Base-by-base conservation (phyloP, 2,113 vertebrate species). In the Geococcyx californianus region DNA sequence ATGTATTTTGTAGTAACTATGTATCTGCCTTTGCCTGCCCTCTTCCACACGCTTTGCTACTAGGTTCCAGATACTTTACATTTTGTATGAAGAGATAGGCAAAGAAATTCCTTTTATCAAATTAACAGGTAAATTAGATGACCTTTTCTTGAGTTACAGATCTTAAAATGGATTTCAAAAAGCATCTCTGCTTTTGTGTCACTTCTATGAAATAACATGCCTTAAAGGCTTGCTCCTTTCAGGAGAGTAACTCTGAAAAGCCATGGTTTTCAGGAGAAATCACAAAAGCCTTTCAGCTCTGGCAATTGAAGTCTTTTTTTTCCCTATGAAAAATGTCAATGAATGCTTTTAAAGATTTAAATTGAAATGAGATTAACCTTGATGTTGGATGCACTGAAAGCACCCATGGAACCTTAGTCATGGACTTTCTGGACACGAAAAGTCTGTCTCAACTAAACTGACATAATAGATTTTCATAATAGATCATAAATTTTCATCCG, bases 211-310 rank as follows among this genome's bases (percentile, higher is more conserved):
- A 94, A 93, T 69, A 87, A 24, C 40, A 60, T 69, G 54, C n/a
- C 52, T 82, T 82, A 82, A 91, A 94, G 94, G 54, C 93, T 95
- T 79, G 16, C 6, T 92, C 19, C 31, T 82, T 97, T 96, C 62
- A 84, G 58, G 40, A 89, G 19, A 87, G 13, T 45, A 76, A 75
- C 83, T 90, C 70, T 87, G 60, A 96, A 96, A 93, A 94, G 69
- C 62, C 62, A 62, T 62, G 84, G 89, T 93, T 95, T 95, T 94
- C 83, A 73, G 49, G 80, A 89, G 95, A 92, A 92, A 95, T 94
- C 91, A 84, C 44, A 73, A 62, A 80, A 89, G 49, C 44, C 44
- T 95, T 96, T 95, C 66, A 95, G 58, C 25, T 56, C 28, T 38
- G 69, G 52, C 54, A 87, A 89, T 28, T 72, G 69, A 75, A 91